Percentiles rank a stretch among this genome's conserved stretches.
Evolutionary conservation across 2,797 vertebrate species (phyloP).

Genomic region (Eptatretus atami): DNA sequence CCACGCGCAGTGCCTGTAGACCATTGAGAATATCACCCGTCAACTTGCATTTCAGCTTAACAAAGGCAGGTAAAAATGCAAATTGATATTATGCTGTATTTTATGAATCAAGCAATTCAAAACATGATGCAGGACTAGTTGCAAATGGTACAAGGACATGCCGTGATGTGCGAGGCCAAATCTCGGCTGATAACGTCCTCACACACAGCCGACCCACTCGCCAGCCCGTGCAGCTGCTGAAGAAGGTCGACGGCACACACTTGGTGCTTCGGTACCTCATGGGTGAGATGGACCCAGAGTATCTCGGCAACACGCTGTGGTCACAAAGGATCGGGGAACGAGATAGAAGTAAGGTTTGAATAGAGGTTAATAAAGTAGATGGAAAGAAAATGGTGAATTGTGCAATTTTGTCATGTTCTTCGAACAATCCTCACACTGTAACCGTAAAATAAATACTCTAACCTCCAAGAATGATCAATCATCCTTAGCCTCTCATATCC

Average conservation of each 20-base stretch:
- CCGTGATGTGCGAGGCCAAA: slow-evolving; percentile 62
- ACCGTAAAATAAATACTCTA: not conserved
- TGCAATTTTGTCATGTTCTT: not conserved
- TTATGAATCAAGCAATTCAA: no score
- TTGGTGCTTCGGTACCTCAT: slow-evolving; percentile 55
- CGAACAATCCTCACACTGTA: not conserved
- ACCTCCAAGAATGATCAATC: no score
- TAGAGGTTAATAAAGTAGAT: not conserved
- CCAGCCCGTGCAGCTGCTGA: slow-evolving; percentile 87
- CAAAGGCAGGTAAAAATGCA: no score
- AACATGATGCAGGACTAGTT: no score
- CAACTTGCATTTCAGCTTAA: no score
- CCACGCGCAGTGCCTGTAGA: slow-evolving; percentile 46
- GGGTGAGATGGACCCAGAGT: slow-evolving; percentile 63
- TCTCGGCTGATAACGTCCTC: slow-evolving; percentile 96
- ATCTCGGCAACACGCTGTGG: slow-evolving; percentile 50
- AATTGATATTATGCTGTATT: no score
- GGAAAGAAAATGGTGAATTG: no score
- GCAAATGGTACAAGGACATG: slow-evolving; percentile 10
- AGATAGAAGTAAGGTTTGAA: slow-evolving; percentile 6
- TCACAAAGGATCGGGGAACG: slow-evolving; percentile 10
- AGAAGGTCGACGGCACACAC: slow-evolving; percentile 90
- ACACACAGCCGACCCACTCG: slow-evolving; percentile 77
- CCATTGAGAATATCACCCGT: no score
- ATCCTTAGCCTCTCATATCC: no score